phyloP scores from a whole-genome alignment of 1,140 invertebrate genomes.

The Drosophila rhopaloa region DNA sequence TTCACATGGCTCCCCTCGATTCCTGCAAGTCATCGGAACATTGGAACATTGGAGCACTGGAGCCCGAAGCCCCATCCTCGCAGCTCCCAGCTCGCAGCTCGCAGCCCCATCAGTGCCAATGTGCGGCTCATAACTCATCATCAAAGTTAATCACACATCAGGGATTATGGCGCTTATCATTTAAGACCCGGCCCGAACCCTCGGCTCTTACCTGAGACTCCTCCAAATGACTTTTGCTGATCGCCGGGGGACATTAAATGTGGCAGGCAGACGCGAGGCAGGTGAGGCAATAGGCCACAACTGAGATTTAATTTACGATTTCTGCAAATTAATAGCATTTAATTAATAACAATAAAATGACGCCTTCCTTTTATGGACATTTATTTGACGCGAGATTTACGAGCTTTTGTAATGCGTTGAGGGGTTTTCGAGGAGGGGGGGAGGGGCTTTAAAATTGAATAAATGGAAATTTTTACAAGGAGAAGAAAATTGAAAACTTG shows the following conservation, averaged over 20 bases:
- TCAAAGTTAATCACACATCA: constrained; percentile 84
- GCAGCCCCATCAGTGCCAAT: constrained; percentile 74
- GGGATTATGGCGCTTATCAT: constrained; percentile 83
- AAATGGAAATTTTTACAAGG: constrained; percentile 4
- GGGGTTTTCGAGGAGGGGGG: neutral
- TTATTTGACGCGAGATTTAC: constrained; percentile 78
- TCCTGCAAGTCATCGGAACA: constrained; percentile 71
- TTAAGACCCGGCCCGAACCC: constrained; percentile 55
- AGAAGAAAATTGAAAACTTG: neutral
- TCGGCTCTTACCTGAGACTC: constrained; percentile 7
- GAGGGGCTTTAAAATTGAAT: constrained; percentile 1
- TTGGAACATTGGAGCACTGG: neutral
- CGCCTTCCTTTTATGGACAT: constrained; percentile 77
- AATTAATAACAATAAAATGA: constrained; percentile 84
- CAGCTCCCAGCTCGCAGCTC: constrained; percentile 1
- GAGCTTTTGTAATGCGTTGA: constrained; percentile 31
- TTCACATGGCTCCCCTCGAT: constrained; percentile 67
- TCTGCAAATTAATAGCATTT: constrained; percentile 83
- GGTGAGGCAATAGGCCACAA: constrained; percentile 46
- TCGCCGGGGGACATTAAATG: constrained; percentile 66
- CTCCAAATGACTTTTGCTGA: constrained; percentile 68
- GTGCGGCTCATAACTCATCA: constrained; percentile 83
- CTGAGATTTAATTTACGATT: constrained; percentile 82
- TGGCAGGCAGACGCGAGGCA: constrained; percentile 27
- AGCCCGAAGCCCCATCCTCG: neutral